Evolutionary conservation across 2,797 vertebrate genomes (phyloP).

Genomic region (Myotis daubentonii): DNA sequence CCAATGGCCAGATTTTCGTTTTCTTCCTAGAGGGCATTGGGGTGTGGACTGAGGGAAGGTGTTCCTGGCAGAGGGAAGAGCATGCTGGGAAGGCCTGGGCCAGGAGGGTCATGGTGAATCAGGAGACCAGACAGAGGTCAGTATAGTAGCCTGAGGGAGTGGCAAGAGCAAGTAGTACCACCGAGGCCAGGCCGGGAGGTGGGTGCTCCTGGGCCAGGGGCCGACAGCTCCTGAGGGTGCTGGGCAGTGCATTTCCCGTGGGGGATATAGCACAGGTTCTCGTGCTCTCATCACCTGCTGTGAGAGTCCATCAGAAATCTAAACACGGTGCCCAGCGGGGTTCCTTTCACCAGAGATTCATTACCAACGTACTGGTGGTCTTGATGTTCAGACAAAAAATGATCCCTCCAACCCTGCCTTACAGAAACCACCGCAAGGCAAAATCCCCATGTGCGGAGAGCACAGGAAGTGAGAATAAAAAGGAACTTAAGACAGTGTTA

Average conservation of each 20-base stretch:
- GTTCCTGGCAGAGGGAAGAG: neutral
- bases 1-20: neutral
- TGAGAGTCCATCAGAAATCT: neutral
- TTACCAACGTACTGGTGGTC: neutral
- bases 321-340: neutral
- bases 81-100: neutral
- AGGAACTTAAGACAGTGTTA: neutral
- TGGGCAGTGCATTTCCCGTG: rapidly evolving
- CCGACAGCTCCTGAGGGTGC: neutral
- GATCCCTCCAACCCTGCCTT: neutral
- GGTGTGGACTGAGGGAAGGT: neutral
- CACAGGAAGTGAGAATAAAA: neutral
- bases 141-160: rapidly evolving
- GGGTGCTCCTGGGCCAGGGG: neutral
- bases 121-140: neutral
- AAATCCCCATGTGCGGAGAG: neutral
- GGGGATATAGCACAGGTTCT: rapidly evolving
- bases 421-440: neutral
- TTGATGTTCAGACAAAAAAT: neutral
- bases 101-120: neutral
- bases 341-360: neutral
- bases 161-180: neutral
- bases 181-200: rapidly evolving
- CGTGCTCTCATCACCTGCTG: neutral
- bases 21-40: neutral